Conservation (phyloP, 2,797 vertebrate genomes). For the Enteromius argenteus region DNA sequence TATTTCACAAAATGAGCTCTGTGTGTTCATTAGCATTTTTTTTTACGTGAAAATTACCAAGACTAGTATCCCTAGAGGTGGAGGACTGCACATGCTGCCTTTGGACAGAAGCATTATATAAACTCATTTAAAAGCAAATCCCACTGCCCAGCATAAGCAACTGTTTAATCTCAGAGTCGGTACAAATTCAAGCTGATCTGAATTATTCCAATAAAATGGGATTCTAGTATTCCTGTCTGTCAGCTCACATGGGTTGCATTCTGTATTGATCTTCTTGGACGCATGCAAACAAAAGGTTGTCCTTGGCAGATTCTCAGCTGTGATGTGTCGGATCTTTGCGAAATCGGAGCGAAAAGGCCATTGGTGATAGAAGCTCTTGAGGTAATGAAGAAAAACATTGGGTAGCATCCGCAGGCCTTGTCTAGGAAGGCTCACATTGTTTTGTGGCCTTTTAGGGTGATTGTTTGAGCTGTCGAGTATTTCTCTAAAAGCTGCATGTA, state of each 20-base stretch:
- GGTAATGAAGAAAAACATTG: conserved; percentile 3
- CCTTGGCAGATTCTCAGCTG: background rate
- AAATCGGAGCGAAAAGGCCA: background rate
- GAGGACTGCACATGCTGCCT: conserved; percentile 59
- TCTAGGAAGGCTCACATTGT: background rate
- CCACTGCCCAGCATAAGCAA: conserved; percentile 35
- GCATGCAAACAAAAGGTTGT: background rate
- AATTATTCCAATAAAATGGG: conserved; percentile 46
- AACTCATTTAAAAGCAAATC: conserved; percentile 52
- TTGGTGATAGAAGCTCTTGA: conserved; percentile 21
- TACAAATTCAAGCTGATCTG: conserved; percentile 48
- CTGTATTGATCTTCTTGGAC: conserved; percentile 10
- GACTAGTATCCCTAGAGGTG: conserved; percentile 54
- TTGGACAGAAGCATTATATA: conserved; percentile 59
- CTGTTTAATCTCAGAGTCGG: conserved; percentile 38
- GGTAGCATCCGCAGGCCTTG: conserved; percentile 8
- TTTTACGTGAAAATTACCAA: conserved; percentile 57
- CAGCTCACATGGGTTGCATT: background rate
- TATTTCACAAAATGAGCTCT: conserved; percentile 63
- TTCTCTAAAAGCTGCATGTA: background rate
- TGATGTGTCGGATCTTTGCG: background rate
- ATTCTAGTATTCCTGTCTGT: conserved; percentile 42
- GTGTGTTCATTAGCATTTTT: conserved; percentile 62
- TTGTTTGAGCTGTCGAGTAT: conserved; percentile 22
- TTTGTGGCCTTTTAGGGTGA: background rate